Evolutionary conservation across 2,797 vertebrate genomes (phyloP).

Genomic region (Ara ararauna): DNA sequence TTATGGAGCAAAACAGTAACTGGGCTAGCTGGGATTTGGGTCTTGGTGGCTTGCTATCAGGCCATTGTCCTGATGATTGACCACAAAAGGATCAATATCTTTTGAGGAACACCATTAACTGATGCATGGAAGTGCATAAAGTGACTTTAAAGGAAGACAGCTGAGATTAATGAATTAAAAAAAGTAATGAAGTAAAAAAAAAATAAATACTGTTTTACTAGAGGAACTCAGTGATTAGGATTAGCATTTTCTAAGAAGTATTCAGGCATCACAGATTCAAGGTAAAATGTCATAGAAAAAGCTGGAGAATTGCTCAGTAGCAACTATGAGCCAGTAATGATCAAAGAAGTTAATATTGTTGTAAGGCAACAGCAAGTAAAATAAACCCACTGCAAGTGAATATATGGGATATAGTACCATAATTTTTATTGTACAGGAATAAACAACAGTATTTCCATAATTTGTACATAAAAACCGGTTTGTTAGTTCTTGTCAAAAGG

Average conservation of each 20-base stretch:
- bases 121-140: neutral
- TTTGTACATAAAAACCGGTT: neutral
- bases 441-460: neutral
- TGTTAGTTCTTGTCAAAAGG: neutral
- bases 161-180: neutral
- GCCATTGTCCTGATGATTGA: neutral
- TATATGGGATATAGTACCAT: neutral
- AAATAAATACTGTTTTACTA: neutral
- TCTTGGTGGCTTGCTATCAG: neutral
- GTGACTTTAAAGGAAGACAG: neutral
- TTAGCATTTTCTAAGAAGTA: neutral
- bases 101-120: neutral
- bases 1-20: neutral
- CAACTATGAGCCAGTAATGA: neutral
- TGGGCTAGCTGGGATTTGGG: neutral
- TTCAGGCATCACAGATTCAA: neutral
- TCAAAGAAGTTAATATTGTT: neutral
- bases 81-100: fast-evolving
- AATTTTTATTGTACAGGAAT: neutral
- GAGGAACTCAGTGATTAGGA: neutral
- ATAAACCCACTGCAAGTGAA: neutral
- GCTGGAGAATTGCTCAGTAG: neutral
- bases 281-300: neutral
- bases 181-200: neutral
- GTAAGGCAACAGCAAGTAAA: neutral